A percentile compares a stretch with the other conserved stretches of the same genome.
These are phyloP conservation scores for Orcinus orca DNA, from an alignment of 2,113 vertebrate species.

Conservation along the genomic window DNA sequence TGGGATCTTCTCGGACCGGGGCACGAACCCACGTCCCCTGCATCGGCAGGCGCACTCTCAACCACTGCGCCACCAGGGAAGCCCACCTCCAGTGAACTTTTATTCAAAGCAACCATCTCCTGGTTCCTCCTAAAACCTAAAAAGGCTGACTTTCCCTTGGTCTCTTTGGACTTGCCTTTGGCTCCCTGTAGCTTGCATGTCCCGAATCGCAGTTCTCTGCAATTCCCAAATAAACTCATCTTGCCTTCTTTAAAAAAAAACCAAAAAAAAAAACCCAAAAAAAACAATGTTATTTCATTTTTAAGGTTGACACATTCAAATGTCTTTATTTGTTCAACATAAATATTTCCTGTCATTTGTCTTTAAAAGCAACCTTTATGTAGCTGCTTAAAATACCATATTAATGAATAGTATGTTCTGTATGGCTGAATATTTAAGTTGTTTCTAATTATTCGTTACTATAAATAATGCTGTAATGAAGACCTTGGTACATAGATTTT, in stretches of 20 bases:
- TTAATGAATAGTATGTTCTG: neutral
- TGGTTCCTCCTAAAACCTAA: neutral
- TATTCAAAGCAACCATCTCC: neutral
- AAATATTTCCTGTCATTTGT: neutral
- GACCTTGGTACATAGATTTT: neutral
- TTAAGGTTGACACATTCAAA: neutral
- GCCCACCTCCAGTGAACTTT: neutral
- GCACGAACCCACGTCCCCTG: too few species aligned
- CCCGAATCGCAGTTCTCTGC: neutral
- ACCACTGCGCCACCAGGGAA: too few species aligned
- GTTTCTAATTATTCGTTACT: neutral
- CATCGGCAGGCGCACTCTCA: too few species aligned
- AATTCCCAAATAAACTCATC: neutral
- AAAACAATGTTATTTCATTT: neutral
- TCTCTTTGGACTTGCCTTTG: neutral
- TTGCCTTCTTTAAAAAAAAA: neutral
- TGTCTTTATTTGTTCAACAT: neutral
- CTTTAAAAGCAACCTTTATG: neutral
- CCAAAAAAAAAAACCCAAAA: neutral
- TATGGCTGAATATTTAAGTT: neutral
- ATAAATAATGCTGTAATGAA: neutral
- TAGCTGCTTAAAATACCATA: neutral
- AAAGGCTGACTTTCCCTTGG: neutral
- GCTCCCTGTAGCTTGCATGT: neutral
- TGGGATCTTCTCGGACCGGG: too few species aligned